Percentiles rank a stretch among this genome's conserved stretches.
Evolutionary conservation across 2,113 vertebrate genomes (phyloP).

Genomic region (Malurus cyaneus): DNA sequence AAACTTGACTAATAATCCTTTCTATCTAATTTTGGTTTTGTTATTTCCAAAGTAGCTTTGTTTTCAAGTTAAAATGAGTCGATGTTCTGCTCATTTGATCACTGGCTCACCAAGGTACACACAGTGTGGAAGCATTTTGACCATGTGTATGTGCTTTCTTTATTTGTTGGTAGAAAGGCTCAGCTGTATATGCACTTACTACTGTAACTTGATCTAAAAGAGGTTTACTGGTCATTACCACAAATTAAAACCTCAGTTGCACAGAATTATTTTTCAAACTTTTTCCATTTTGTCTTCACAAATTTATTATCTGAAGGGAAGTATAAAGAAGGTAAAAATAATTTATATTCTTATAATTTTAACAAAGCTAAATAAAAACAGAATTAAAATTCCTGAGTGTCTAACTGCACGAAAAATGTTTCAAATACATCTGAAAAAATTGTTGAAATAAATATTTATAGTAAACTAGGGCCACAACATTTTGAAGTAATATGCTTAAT

Average conservation of each 20-base stretch:
- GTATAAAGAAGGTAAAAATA: accelerated
- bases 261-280: not conserved
- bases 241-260: not conserved
- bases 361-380: too few species aligned
- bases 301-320: not conserved
- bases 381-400: too few species aligned
- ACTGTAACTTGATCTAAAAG: not conserved
- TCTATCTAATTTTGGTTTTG: not conserved
- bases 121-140: not conserved
- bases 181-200: not conserved
- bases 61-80: not conserved
- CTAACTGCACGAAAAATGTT: too few species aligned
- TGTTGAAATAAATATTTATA: too few species aligned
- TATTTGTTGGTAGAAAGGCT: not conserved
- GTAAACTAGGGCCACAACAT: too few species aligned
- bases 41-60: not conserved
- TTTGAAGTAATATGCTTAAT: too few species aligned
- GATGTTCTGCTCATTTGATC: not conserved
- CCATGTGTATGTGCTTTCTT: not conserved
- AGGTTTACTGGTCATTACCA: not conserved
- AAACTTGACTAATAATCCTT: not conserved
- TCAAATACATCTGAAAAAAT: too few species aligned
- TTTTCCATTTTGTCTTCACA: not conserved
- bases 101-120: not conserved
- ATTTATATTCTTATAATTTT: not conserved